Evolutionary conservation across 2,797 vertebrate genomes (phyloP).

Genomic region (Aldrovandia affinis): DNA sequence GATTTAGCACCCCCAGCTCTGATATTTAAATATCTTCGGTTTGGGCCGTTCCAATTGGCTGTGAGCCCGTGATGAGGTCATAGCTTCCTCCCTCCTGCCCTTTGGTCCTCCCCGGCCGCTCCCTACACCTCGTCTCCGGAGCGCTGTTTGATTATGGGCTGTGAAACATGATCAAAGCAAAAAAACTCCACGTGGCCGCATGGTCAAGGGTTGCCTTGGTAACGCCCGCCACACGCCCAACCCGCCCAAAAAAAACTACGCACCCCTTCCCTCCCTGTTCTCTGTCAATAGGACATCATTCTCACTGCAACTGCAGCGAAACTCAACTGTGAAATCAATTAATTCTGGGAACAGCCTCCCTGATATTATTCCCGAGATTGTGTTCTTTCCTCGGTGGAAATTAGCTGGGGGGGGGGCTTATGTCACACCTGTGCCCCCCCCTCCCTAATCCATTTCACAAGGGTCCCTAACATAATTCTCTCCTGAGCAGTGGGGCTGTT

Average conservation of each 20-base stretch:
- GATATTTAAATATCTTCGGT: background rate
- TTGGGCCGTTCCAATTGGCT: background rate
- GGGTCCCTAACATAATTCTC: conserved; percentile 1
- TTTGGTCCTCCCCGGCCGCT: background rate
- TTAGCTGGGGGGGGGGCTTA: background rate
- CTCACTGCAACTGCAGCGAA: too few species aligned
- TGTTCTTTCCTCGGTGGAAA: background rate
- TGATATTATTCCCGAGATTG: background rate
- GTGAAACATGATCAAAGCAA: background rate
- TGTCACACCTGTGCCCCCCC: background rate
- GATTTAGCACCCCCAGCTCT: too few species aligned
- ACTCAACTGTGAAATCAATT: background rate
- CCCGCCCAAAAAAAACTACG: too few species aligned
- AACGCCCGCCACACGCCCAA: too few species aligned
- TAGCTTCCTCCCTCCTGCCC: background rate
- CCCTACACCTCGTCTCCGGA: background rate
- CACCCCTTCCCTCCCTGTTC: background rate
- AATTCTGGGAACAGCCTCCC: background rate
- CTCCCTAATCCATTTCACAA: background rate
- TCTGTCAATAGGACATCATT: background rate
- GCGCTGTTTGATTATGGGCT: background rate
- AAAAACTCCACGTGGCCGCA: too few species aligned
- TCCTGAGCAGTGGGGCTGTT: background rate
- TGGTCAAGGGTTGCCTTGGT: background rate
- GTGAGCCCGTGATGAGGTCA: background rate